A percentile compares a stretch with the other conserved stretches of the same genome.
Conservation (phyloP, 2,797 vertebrate genomes). For the Lacerta agilis region DNA sequence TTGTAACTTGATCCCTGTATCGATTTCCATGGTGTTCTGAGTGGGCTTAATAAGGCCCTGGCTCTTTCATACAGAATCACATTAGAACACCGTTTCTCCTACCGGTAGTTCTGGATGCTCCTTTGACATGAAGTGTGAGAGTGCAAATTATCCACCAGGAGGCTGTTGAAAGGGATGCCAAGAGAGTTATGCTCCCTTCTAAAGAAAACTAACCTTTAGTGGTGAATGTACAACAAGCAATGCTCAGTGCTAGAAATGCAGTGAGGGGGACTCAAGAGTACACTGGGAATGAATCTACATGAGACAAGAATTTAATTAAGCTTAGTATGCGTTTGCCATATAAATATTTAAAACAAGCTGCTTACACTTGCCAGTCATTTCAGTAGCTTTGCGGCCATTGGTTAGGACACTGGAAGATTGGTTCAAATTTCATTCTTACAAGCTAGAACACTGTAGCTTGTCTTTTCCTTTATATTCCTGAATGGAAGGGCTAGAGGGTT, state of each 20-base stretch:
- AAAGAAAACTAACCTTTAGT: neutral
- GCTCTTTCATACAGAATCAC: neutral
- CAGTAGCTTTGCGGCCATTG: neutral
- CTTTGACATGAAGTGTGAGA: neutral
- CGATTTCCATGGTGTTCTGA: neutral
- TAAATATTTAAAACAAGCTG: neutral
- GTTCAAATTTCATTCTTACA: neutral
- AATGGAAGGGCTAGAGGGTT: neutral
- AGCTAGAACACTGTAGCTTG: neutral
- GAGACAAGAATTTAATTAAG: no score
- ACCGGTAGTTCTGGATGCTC: neutral
- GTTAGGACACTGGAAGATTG: neutral
- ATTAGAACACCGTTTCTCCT: neutral
- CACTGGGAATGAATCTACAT: neutral
- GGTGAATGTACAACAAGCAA: no score
- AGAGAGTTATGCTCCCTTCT: neutral
- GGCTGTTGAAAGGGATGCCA: neutral
- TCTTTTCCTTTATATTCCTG: neutral
- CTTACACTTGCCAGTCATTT: neutral
- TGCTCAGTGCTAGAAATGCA: neutral
- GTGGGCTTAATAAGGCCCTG: neutral
- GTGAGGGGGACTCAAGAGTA: neutral
- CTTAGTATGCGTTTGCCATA: no score
- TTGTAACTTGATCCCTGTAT: neutral
- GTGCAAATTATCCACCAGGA: neutral